Base-by-base conservation (phyloP, 1,140 invertebrate species). In the Palaemon carinicauda region DNA sequence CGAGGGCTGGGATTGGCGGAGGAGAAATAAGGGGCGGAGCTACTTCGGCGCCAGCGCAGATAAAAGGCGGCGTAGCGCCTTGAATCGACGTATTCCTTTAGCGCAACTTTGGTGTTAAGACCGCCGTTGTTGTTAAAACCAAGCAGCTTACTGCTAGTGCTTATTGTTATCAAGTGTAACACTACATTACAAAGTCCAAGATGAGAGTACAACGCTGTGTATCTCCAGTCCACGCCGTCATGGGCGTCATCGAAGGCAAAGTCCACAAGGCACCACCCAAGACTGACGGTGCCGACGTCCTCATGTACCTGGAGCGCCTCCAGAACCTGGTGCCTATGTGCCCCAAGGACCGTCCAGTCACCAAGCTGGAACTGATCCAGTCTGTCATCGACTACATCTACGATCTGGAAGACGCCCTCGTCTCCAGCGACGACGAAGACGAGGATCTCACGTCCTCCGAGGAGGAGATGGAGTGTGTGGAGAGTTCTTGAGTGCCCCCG, bases 341-440 rank as follows among this genome's bases (percentile, higher is more conserved):
- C 80, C 93, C 93, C 86, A 91, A 90, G 80, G 90, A 92, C 79
- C 91, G 91, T 75, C 93, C 92, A 87, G 90, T 93, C 41, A 97
- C 96, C 27, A 98, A 98, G 91, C 92, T 98, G 91, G 97, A 98
- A 92, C 96, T 99, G 54, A 98, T 98, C 80, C 97, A 98, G 91
- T 95, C 97, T 91, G 97, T 98, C n/a, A 99, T 98, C 91, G 97
- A 98, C 91, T 99, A 99, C 91, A 99, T 99, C 90, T 97, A 97
- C 91, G 97, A 98, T 92, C 92, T 99, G 88, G 96, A 98, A 91
- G 94, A 95, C 14, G 96, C 97, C 0, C 92, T 98, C 85, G 69
- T 69, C 50, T 33, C 84, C 77, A 74, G 51, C 33, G 84, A 80
- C 60, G 84, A 80, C 19, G 84, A 31, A 27, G 24, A 24, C 0